Base-by-base conservation (phyloP, 2,888 invertebrate genomes). In the Taenaris catops region DNA sequence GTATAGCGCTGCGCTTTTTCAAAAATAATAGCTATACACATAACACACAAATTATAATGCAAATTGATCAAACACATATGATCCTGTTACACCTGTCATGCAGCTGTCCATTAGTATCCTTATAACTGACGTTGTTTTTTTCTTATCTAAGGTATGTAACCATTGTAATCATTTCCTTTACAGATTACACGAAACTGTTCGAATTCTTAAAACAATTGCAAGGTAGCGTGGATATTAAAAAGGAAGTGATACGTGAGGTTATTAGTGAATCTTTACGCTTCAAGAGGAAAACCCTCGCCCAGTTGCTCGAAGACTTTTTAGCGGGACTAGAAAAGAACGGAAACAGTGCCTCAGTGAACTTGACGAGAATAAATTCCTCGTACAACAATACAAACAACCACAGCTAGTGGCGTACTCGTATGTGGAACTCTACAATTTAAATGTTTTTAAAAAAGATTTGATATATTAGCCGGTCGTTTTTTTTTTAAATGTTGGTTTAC, bases 191-290 rank as follows among this genome's bases (percentile, higher is more conserved):
- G 16, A 90, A 90, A 63, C 72, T 94, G 48, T 92, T 94, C 58
- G 90, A 91, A 50, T 89, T 89, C 53, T 86, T 94, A 58, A 91
- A 91, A 69, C 89, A 89, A 48, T 86, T 94, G 53, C 90, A 91
- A 79, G 94, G 93, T 49, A 89, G 89, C 57, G 72, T 90, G 37
- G 91, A 92, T 52, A 88, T 89, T 58, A 91, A 92, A 73, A 90
- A 92, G 49, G 89, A 89, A 56, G 89, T 93, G 70, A 83, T 94
- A 44, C 89, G 91, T 51, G 91, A 93, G 58, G 90, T 93, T 46
- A 92, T 94, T 51, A 89, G 90, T 53, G 94, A 95, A 81, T 92
- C 93, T 25, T 78, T 93, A 53, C 87, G 94, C 55, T 95, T 94
- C 72, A 95, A 94, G 68, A 87, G 94, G 52, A 91, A 92, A 63